Conservation (phyloP, 2,113 vertebrate species). For the Amblyornis subalaris region DNA sequence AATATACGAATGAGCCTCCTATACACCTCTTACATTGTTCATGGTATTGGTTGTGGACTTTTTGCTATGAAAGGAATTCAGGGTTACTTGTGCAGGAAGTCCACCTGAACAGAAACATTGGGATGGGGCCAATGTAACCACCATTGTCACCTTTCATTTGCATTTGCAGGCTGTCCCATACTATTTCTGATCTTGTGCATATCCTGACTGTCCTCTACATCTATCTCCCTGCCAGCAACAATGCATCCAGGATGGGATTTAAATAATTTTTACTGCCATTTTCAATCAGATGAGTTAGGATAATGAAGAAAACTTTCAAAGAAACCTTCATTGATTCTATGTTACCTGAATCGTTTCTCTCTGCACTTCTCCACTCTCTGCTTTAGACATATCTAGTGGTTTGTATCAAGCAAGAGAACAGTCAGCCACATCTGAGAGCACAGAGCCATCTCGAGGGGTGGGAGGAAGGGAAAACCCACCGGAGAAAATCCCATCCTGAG, state of each 20-base stretch:
- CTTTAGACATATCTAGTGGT: background rate
- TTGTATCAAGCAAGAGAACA: background rate
- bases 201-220: rapidly evolving
- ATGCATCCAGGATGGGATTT: background rate
- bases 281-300: background rate
- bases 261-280: background rate
- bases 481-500: background rate
- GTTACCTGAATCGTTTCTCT: background rate
- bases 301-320: background rate
- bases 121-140: background rate
- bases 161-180: background rate
- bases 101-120: background rate
- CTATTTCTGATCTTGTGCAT: background rate
- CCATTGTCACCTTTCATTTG: background rate
- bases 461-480: background rate
- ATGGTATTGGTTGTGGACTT: background rate
- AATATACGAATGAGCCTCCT: rapidly evolving
- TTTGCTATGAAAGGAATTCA: background rate
- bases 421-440: background rate
- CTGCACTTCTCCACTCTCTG: background rate
- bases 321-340: background rate
- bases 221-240: background rate
- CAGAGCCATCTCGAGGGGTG: rapidly evolving
- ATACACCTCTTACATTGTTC: background rate
- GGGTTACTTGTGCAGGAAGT: background rate